phyloP scores from a whole-genome alignment of 2,797 vertebrate species.

The Sebastes miniatus region DNA sequence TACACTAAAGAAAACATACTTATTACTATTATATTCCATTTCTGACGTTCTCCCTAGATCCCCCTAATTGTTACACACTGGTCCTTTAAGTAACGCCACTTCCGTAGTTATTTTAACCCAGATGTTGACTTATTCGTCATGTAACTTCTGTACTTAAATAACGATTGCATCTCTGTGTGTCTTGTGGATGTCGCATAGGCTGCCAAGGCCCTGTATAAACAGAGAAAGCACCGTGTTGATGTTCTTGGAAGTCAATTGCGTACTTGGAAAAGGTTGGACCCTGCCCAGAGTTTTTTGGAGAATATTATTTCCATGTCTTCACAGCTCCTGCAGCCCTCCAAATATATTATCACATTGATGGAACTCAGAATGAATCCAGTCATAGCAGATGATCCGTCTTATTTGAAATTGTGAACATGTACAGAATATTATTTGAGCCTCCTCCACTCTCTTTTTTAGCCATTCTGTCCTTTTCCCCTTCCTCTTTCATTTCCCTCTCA shows the following conservation, averaged over 20 bases:
- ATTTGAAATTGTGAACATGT: neutral
- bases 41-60: too few relatives aligned
- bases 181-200: too few relatives aligned
- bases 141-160: too few relatives aligned
- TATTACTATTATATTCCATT: too few relatives aligned
- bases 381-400: neutral
- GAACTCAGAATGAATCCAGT: neutral
- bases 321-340: neutral
- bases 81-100: too few relatives aligned
- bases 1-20: too few relatives aligned
- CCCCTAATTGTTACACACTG: too few relatives aligned
- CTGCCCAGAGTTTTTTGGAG: neutral
- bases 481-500: neutral
- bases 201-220: too few relatives aligned
- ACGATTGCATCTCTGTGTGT: too few relatives aligned
- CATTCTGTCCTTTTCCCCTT: neutral
- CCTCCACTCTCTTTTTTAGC: neutral
- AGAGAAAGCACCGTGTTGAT: neutral
- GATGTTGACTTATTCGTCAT: too few relatives aligned
- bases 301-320: neutral
- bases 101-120: too few relatives aligned
- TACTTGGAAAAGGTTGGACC: neutral
- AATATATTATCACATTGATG: neutral
- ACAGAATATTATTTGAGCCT: neutral
- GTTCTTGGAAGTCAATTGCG: neutral